Evolutionary conservation across 2,888 invertebrate species (phyloP).

Genomic region (Thymelicus acteon): DNA sequence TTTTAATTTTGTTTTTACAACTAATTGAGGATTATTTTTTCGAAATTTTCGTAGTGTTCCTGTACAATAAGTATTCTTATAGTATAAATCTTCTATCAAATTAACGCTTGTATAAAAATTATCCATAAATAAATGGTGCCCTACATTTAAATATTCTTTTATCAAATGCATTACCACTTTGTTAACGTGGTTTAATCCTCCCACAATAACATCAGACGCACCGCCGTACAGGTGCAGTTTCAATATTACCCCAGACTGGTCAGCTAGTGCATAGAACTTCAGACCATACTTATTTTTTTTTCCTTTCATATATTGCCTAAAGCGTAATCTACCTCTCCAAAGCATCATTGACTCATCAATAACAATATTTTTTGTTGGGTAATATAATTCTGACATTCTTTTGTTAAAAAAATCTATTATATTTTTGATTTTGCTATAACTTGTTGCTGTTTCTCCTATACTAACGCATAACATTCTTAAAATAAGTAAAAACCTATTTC

Average conservation of each 20-base stretch:
- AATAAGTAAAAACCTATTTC: slow-evolving; percentile 39
- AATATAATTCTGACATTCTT: slow-evolving; percentile 1
- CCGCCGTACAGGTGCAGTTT: slow-evolving; percentile 43
- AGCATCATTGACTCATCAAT: slow-evolving; percentile 2
- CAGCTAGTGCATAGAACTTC: neutral
- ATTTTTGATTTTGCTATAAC: slow-evolving; percentile 40
- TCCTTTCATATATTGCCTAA: slow-evolving; percentile 1
- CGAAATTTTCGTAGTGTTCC: slow-evolving; percentile 41
- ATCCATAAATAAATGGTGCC: slow-evolving; percentile 43
- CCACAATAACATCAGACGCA: slow-evolving; percentile 42
- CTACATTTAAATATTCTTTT: slow-evolving; percentile 38
- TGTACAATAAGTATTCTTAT: slow-evolving; percentile 43
- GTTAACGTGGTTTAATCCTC: slow-evolving; percentile 43
- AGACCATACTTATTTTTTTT: slow-evolving; percentile 4
- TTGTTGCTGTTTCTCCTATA: slow-evolving; percentile 33
- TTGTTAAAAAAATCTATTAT: slow-evolving; percentile 34
- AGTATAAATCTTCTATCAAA: slow-evolving; percentile 41
- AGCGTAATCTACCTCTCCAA: neutral
- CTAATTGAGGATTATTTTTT: slow-evolving; percentile 39
- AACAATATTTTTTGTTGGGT: neutral
- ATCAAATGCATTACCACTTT: slow-evolving; percentile 42
- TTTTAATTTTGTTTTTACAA: slow-evolving; percentile 37
- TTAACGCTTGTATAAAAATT: slow-evolving; percentile 23
- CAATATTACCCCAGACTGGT: slow-evolving; percentile 42
- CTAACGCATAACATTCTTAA: slow-evolving; percentile 40